These are phyloP conservation scores for Sander vitreus DNA, from an alignment of 2,113 vertebrate genomes.

Conservation along the genomic window DNA sequence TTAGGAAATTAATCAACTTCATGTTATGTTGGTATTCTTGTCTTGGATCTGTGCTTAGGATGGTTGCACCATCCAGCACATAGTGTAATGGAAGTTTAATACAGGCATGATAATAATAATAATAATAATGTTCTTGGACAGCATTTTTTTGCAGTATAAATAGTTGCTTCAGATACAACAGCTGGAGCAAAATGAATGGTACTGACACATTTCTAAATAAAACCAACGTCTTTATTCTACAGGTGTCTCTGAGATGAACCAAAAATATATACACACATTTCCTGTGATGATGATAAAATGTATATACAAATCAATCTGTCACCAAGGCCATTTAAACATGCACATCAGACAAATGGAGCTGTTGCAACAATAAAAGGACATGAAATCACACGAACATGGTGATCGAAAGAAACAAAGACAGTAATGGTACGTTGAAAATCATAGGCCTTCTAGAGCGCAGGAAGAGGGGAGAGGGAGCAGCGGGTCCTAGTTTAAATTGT, in stretches of 20 bases:
- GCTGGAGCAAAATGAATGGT: conserved; percentile 49
- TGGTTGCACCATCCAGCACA: not conserved
- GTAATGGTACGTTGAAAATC: conserved; percentile 15
- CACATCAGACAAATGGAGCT: conserved; percentile 38
- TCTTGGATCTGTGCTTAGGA: not conserved
- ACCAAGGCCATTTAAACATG: conserved; percentile 28
- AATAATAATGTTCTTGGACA: not conserved
- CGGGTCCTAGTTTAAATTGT: conserved; percentile 35
- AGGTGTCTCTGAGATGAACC: conserved; percentile 61
- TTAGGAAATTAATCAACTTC: conserved; percentile 41
- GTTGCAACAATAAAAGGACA: conserved; percentile 34
- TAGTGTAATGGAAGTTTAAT: not conserved
- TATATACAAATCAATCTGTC: conserved; percentile 54
- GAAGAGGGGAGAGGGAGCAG: conserved; percentile 79
- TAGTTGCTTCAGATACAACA: not conserved
- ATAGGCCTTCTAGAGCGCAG: conserved; percentile 47
- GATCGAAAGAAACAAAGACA: conserved; percentile 31
- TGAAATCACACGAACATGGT: conserved; percentile 24
- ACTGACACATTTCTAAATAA: conserved; percentile 76
- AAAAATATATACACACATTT: conserved; percentile 81
- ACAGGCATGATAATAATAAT: not conserved
- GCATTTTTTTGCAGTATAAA: not conserved
- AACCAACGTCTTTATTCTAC: conserved; percentile 81
- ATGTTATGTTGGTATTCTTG: conserved; percentile 15
- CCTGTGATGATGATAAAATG: conserved; percentile 48